phyloP scores from a whole-genome alignment of 2,113 vertebrate genomes.

The Microcebus jonahi region DNA sequence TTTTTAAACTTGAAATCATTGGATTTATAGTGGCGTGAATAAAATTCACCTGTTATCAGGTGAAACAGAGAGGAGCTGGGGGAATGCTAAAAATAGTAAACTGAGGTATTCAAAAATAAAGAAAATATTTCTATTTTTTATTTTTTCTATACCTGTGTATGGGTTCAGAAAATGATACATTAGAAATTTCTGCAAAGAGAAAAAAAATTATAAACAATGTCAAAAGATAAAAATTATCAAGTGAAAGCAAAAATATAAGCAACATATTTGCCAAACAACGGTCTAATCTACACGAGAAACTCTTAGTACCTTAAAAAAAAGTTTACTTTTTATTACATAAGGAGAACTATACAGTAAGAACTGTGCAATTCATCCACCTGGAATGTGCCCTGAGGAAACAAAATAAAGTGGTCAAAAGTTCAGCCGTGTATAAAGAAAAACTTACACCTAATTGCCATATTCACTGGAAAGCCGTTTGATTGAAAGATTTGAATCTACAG shows the following conservation, averaged over 20 bases:
- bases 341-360: not conserved
- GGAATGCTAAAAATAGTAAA: not conserved
- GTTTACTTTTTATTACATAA: not conserved
- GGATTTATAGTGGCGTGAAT: not conserved
- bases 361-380: not conserved
- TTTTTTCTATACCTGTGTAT: not conserved
- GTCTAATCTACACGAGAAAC: not conserved
- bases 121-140: not conserved
- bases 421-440: not conserved
- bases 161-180: not conserved
- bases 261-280: not conserved
- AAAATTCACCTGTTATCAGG: not conserved
- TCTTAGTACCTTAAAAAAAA: not conserved
- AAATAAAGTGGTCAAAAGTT: not conserved
- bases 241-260: not conserved
- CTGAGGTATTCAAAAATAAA: not conserved
- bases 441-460: not conserved
- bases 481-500: not conserved
- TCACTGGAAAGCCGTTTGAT: not conserved
- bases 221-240: slow-evolving; percentile 11
- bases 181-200: not conserved
- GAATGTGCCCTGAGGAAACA: not conserved
- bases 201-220: not conserved
- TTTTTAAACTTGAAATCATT: not conserved
- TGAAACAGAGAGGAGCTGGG: fast-evolving